phyloP scores from a whole-genome alignment of 2,888 invertebrate genomes.

The Scrobipalpa costella region DNA sequence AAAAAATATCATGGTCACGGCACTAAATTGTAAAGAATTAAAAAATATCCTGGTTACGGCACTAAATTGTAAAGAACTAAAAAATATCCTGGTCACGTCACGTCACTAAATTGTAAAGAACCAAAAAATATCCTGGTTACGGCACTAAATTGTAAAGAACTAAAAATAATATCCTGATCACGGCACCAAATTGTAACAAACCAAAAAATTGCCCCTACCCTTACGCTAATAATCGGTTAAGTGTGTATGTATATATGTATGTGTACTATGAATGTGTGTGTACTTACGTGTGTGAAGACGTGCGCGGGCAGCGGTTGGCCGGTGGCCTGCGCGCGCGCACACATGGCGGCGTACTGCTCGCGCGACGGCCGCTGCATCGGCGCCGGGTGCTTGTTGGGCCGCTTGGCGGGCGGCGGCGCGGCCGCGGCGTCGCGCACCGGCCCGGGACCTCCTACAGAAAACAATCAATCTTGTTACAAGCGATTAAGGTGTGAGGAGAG shows the following conservation, averaged over 20 bases:
- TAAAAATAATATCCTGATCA: too few species aligned
- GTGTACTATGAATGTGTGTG: background rate
- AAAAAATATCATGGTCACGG: too few species aligned
- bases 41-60: too few species aligned
- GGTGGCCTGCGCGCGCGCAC: constrained; percentile 84
- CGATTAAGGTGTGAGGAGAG: too few species aligned
- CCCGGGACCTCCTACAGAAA: constrained; percentile 43
- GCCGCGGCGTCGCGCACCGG: constrained; percentile 52
- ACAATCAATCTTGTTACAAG: background rate
- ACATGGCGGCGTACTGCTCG: constrained; percentile 87
- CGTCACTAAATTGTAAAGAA: too few species aligned
- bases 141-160: background rate
- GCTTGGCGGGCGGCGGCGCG: constrained; percentile 87
- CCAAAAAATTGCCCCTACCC: too few species aligned
- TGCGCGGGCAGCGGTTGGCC: constrained; percentile 86
- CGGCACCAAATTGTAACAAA: too few species aligned
- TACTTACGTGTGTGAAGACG: constrained; percentile 82
- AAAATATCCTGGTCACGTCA: too few species aligned
- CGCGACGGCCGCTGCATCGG: constrained; percentile 85
- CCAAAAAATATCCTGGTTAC: background rate
- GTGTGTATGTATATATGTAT: background rate
- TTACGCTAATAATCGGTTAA: too few species aligned
- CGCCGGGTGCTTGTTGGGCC: constrained; percentile 89
- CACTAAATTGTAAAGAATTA: too few species aligned
- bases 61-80: too few species aligned